These are phyloP conservation scores for Sinocyclocheilus rhinocerous DNA, from an alignment of 2,113 vertebrate species.

Conservation along the genomic window DNA sequence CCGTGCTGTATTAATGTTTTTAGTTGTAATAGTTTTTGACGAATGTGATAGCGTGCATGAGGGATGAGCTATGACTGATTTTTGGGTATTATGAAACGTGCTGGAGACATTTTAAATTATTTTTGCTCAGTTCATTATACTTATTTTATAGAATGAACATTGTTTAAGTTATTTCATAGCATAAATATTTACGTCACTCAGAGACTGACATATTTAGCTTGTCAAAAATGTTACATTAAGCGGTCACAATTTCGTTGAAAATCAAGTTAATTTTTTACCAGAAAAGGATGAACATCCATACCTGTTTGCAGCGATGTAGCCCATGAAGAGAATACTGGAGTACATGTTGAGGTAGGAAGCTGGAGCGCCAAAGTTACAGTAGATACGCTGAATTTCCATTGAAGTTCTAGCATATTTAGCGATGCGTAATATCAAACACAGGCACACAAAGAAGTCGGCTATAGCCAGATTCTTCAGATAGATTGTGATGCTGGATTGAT, in stretches of 20 bases:
- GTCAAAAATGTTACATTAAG: too few relatives aligned
- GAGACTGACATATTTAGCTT: too few relatives aligned
- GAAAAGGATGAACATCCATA: slow-evolving; percentile 36
- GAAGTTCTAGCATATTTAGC: slow-evolving; percentile 52
- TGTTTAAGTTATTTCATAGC: too few relatives aligned
- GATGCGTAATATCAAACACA: slow-evolving; percentile 69
- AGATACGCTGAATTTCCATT: slow-evolving; percentile 40
- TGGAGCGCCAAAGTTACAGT: slow-evolving; percentile 66
- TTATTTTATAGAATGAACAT: too few relatives aligned
- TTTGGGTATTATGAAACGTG: too few relatives aligned
- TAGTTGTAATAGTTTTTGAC: too few relatives aligned
- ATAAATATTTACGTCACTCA: background rate
- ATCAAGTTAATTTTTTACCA: background rate
- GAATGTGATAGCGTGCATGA: too few relatives aligned
- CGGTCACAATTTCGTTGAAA: too few relatives aligned
- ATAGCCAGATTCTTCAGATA: slow-evolving; percentile 75
- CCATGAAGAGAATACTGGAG: slow-evolving; percentile 79
- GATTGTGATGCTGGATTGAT: slow-evolving; percentile 62
- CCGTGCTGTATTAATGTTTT: too few relatives aligned
- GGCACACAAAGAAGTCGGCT: slow-evolving; percentile 71
- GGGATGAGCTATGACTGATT: too few relatives aligned
- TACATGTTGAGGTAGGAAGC: slow-evolving; percentile 79
- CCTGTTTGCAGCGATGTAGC: slow-evolving; percentile 74
- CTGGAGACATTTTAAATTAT: too few relatives aligned
- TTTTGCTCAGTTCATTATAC: too few relatives aligned